Evolutionary conservation across 1,140 invertebrate species (phyloP), one percentile per base, ranked within the genome.

Genomic region (Polypedilum pembai): DNA sequence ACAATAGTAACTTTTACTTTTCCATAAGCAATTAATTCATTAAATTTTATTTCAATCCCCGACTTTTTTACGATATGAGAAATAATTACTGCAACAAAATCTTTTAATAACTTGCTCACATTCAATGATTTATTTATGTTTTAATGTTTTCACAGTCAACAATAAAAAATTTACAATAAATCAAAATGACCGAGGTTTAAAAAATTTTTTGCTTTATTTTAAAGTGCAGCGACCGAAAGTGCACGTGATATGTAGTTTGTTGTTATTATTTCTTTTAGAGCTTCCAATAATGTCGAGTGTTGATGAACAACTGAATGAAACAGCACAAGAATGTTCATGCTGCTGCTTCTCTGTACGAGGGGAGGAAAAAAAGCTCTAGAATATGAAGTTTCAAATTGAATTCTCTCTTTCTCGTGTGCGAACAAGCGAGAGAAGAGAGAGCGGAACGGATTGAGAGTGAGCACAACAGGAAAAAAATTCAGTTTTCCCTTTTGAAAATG

Each of bases 241-340:
- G 45, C 45, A 56, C 12, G n/a, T 56, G 45, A 56, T 56, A 15
- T 56, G 45, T 56, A 56, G n/a, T n/a, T 56, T 56, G 2, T 56
- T 15, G 4, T 12, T 56, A n/a, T 56, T 56, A 56, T 56, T 56
- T 56, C n/a, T 56, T 66, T 69, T 69, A 7, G 18, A 18, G 65
- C 65, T 18, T 69, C 65, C 65, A 69, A 8, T 18, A 21, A 18
- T 69, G 65, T 69, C 20, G 65, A 69, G 20, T 69, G 65, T 69
- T 21, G 65, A 69, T 69, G 17, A 69, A 69, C 65, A 69, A 69
- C 65, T 69, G 65, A 69, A 69, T 21, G 65, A 12, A 69, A 18
- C 65, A 69, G 45, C 45, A 56, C 45, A 56, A 56, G 45, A 56
- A 56, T 56, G 12, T 56, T 56, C 45, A 56, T 56, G 45, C 45